phyloP scores from a whole-genome alignment of 2,797 vertebrate species.

The Sebastes goodei region DNA sequence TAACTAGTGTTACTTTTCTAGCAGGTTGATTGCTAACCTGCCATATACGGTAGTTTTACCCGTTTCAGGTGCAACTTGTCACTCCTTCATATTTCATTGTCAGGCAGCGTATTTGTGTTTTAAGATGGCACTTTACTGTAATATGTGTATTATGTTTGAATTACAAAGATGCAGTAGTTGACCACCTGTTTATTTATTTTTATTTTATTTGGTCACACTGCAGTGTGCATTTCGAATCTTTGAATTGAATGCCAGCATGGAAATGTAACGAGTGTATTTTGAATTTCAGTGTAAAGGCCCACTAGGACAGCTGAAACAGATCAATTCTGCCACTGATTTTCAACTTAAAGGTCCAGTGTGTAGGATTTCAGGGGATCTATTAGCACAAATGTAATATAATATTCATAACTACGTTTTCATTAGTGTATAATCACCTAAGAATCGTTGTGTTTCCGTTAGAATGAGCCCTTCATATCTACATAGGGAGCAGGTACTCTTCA shows the following conservation, averaged over 20 bases:
- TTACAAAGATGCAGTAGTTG: slow-evolving; percentile 15
- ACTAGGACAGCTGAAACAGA: slow-evolving; percentile 17
- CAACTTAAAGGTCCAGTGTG: no score
- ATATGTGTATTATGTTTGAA: slow-evolving; percentile 34
- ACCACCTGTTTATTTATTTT: slow-evolving; percentile 19
- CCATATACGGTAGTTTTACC: slow-evolving; percentile 26
- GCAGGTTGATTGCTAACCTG: slow-evolving; percentile 33
- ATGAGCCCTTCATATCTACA: no score
- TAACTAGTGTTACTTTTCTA: slow-evolving; percentile 41
- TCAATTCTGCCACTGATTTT: slow-evolving; percentile 20
- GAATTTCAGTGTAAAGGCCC: neutral
- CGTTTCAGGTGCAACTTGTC: slow-evolving; percentile 54
- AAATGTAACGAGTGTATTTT: slow-evolving; percentile 37
- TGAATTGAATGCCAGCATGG: slow-evolving; percentile 34
- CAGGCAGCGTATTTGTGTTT: slow-evolving; percentile 29
- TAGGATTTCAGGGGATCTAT: no score
- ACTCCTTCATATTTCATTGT: slow-evolving; percentile 27
- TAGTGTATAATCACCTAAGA: no score
- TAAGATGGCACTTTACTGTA: slow-evolving; percentile 68
- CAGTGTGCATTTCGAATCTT: slow-evolving; percentile 10
- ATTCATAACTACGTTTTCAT: no score
- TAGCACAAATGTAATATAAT: no score
- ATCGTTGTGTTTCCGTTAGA: no score
- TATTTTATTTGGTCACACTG: slow-evolving; percentile 15
- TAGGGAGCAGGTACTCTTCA: no score